Evolutionary conservation across 2,113 vertebrate species (phyloP).

Genomic region (Crocuta crocuta): DNA sequence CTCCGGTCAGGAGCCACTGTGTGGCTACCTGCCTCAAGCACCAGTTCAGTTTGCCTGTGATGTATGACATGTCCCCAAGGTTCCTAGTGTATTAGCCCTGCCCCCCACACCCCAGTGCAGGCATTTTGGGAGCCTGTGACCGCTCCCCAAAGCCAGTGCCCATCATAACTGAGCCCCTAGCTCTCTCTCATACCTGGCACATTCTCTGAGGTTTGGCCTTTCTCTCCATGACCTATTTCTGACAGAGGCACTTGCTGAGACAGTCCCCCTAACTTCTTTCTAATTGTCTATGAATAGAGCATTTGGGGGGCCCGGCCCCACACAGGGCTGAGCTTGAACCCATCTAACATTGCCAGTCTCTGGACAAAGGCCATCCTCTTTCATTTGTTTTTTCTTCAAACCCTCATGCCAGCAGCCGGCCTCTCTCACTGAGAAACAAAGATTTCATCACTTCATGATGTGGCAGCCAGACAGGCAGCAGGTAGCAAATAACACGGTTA

Average conservation of each 20-base stretch:
- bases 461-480: neutral
- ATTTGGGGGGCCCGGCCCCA: fast-evolving
- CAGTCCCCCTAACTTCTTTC: neutral
- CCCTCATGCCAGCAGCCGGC: neutral
- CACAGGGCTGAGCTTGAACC: neutral
- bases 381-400: neutral
- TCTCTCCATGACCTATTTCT: neutral
- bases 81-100: neutral
- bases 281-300: neutral
- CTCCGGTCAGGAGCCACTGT: too few relatives aligned
- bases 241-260: neutral
- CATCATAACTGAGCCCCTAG: neutral
- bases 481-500: neutral
- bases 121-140: neutral
- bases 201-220: neutral
- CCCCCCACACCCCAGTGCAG: neutral
- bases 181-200: neutral
- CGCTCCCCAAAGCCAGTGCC: too few relatives aligned
- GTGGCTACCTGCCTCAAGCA: neutral
- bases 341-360: neutral
- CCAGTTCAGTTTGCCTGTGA: fast-evolving
- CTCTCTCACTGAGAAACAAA: neutral
- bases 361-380: neutral
- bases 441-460: neutral
- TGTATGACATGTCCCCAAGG: neutral